A percentile compares a stretch with the other conserved stretches of the same genome.
Evolutionary conservation across 2,113 vertebrate genomes (phyloP).

Genomic region (Atrichornis clamosus): DNA sequence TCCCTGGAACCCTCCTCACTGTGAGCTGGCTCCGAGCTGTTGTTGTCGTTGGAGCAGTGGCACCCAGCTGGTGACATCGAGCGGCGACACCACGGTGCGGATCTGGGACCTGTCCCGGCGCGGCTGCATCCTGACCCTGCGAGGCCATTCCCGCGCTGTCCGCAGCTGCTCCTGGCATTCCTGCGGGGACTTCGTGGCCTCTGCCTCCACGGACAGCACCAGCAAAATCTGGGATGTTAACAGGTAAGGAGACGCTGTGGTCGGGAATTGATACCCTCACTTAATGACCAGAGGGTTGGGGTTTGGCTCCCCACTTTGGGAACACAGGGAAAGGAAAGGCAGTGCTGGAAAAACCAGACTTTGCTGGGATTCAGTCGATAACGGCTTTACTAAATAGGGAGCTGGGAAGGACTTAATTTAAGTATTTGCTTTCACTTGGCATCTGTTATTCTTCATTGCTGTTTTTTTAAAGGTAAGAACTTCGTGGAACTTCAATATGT

Average conservation of each 20-base stretch:
- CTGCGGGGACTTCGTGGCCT: slow-evolving; percentile 80
- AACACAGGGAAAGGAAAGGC: not conserved
- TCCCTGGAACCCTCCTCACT: too few species aligned
- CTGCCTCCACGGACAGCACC: slow-evolving; percentile 81
- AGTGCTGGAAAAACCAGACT: not conserved
- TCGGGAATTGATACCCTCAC: not conserved
- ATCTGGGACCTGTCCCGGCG: slow-evolving; percentile 74
- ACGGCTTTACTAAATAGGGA: not conserved
- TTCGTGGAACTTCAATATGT: not conserved
- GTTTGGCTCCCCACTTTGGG: not conserved
- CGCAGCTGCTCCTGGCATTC: slow-evolving; percentile 81
- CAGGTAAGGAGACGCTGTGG: slow-evolving; percentile 31
- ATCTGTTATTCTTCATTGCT: not conserved
- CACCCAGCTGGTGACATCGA: slow-evolving; percentile 71
- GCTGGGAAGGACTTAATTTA: not conserved
- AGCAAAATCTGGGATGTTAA: slow-evolving; percentile 80
- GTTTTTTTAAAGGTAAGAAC: not conserved
- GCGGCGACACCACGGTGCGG: slow-evolving; percentile 72
- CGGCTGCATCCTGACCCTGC: slow-evolving; percentile 68
- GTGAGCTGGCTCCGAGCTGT: not conserved
- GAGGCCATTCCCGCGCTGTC: slow-evolving; percentile 70
- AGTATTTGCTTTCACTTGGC: not conserved
- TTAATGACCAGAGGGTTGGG: not conserved
- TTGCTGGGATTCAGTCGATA: not conserved
- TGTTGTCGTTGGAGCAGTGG: slow-evolving; percentile 34